phyloP scores from a whole-genome alignment of 2,888 invertebrate genomes.

The Drosophila phalerata region DNA sequence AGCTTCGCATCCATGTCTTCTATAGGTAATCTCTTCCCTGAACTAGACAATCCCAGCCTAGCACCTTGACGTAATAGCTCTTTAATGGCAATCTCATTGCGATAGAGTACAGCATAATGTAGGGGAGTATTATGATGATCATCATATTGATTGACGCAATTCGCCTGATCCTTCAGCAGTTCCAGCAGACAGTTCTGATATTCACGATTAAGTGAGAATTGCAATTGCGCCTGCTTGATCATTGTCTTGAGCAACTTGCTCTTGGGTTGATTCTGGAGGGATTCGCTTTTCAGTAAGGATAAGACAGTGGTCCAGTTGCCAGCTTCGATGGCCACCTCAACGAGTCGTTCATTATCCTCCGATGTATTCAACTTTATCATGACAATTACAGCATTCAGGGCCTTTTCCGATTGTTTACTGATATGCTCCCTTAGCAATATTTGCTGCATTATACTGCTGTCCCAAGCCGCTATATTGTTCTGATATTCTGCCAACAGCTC shows the following conservation, averaged over 20 bases:
- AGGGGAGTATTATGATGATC: slow-evolving; percentile 89
- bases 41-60: slow-evolving; percentile 89
- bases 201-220: neutral
- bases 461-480: neutral
- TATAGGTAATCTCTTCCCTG: slow-evolving; percentile 89
- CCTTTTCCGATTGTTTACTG: neutral
- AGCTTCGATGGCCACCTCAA: neutral
- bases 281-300: slow-evolving; percentile 79
- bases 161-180: slow-evolving; percentile 87
- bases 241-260: slow-evolving; percentile 49
- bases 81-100: slow-evolving; percentile 88
- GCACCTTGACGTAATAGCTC: slow-evolving; percentile 89
- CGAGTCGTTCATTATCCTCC: neutral
- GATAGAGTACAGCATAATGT: slow-evolving; percentile 91
- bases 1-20: slow-evolving; percentile 89
- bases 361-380: neutral
- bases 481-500: neutral
- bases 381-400: neutral
- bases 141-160: slow-evolving; percentile 88
- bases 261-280: slow-evolving; percentile 86
- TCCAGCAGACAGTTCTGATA: slow-evolving; percentile 88
- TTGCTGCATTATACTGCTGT: neutral
- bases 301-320: slow-evolving; percentile 9
- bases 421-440: neutral
- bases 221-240: neutral